These are phyloP conservation scores for Tinea pellionella DNA, from an alignment of 2,888 invertebrate genomes.

Conservation along the genomic window DNA sequence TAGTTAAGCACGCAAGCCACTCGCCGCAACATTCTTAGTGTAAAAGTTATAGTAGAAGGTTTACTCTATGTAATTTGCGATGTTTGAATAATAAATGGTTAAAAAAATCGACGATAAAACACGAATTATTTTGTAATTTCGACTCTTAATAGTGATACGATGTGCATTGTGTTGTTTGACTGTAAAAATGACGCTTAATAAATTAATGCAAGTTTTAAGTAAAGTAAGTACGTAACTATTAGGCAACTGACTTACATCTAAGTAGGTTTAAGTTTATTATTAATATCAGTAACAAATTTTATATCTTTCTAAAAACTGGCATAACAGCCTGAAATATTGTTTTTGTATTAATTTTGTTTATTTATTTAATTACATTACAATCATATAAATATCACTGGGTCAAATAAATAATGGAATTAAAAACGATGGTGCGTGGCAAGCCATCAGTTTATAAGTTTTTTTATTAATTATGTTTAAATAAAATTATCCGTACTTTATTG, in stretches of 20 bases:
- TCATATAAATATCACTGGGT: too few relatives aligned
- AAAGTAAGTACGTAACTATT: background rate
- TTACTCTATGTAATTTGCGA: constrained; percentile 68
- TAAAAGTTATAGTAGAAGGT: constrained; percentile 68
- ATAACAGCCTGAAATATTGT: too few relatives aligned
- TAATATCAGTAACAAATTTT: background rate
- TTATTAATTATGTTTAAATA: too few relatives aligned
- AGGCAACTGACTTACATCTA: background rate
- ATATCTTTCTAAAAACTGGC: too few relatives aligned
- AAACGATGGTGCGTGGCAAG: too few relatives aligned
- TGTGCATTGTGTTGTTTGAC: background rate
- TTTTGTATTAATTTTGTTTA: too few relatives aligned
- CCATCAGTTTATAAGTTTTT: too few relatives aligned
- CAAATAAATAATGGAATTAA: too few relatives aligned
- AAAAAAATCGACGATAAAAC: background rate
- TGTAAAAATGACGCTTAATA: background rate
- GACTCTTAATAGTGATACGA: constrained; percentile 8
- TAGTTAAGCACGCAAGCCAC: constrained; percentile 56
- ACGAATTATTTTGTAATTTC: background rate
- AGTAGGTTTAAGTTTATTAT: too few relatives aligned
- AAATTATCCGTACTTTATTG: too few relatives aligned
- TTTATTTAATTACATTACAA: too few relatives aligned
- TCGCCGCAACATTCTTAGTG: constrained; percentile 68
- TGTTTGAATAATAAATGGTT: constrained; percentile 37
- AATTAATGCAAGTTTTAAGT: background rate